Percentiles rank a stretch among this genome's conserved stretches.
These are phyloP conservation scores for Mycteria americana DNA, from an alignment of 2,797 vertebrate species.

Conservation along the genomic window DNA sequence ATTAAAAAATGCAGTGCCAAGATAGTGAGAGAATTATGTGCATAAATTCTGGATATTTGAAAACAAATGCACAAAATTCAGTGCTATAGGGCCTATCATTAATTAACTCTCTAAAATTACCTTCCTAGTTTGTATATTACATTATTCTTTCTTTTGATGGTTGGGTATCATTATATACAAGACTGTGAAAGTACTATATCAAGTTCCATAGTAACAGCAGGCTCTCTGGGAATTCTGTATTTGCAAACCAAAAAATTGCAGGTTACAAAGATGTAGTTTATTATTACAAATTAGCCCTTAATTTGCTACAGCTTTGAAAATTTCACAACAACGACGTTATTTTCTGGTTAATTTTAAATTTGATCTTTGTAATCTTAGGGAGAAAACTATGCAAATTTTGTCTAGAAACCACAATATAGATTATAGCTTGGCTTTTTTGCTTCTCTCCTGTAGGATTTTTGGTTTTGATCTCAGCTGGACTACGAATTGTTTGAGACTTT, in stretches of 20 bases:
- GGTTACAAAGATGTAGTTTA: not conserved
- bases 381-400: not conserved
- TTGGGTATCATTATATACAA: conserved; percentile 57
- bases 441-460: not conserved
- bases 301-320: conserved; percentile 11
- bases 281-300: not conserved
- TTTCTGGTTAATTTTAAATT: conserved; percentile 16
- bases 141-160: conserved; percentile 52
- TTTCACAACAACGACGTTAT: not conserved
- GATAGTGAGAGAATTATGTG: conserved; percentile 10
- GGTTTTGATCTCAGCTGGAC: not conserved
- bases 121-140: conserved; percentile 51
- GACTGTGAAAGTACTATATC: conserved; percentile 32
- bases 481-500: not conserved
- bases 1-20: not conserved
- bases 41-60: conserved; percentile 12
- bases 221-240: conserved; percentile 40
- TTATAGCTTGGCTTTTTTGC: not conserved
- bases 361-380: not conserved
- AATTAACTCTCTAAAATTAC: conserved; percentile 71
- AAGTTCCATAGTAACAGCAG: conserved; percentile 52
- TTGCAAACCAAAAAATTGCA: conserved; percentile 56
- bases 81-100: conserved; percentile 38
- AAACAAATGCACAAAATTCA: conserved; percentile 29
- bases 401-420: not conserved